Percentiles rank a stretch among this genome's conserved stretches.
Evolutionary conservation across 2,888 invertebrate genomes (phyloP).

Genomic region (Colletes collaris): DNA sequence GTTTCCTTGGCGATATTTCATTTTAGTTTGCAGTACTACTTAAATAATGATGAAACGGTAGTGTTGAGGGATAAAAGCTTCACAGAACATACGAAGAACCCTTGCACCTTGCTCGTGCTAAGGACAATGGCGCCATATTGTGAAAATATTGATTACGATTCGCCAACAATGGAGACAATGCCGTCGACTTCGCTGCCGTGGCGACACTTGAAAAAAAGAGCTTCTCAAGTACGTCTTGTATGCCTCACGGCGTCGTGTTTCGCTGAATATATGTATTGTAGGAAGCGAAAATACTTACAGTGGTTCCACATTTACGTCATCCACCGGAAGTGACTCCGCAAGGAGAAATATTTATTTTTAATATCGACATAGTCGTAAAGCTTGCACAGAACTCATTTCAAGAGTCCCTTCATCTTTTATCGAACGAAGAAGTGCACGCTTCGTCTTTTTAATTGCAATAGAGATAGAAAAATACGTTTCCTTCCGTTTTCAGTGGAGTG

Average conservation of each 20-base stretch:
- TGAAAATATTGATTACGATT: constrained; percentile 83
- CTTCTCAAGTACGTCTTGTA: constrained; percentile 66
- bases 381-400: too few species aligned
- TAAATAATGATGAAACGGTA: constrained; percentile 43
- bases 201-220: constrained; percentile 76
- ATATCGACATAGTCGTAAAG: too few species aligned
- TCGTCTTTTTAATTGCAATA: too few species aligned
- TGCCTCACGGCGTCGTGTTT: constrained; percentile 51
- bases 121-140: constrained; percentile 82
- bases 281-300: neutral
- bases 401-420: too few species aligned
- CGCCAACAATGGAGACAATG: constrained; percentile 82
- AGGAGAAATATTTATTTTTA: too few species aligned
- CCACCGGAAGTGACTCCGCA: too few species aligned
- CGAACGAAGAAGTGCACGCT: too few species aligned
- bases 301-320: too few species aligned
- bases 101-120: constrained; percentile 78
- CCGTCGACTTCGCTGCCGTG: constrained; percentile 75
- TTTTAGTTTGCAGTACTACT: constrained; percentile 28
- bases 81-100: constrained; percentile 64
- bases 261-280: constrained; percentile 23
- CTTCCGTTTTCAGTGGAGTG: too few species aligned
- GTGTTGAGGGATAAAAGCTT: constrained; percentile 39
- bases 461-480: too few species aligned
- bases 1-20: neutral